phyloP scores from a whole-genome alignment of 1,140 invertebrate genomes.

The Drosophila biarmipes region DNA sequence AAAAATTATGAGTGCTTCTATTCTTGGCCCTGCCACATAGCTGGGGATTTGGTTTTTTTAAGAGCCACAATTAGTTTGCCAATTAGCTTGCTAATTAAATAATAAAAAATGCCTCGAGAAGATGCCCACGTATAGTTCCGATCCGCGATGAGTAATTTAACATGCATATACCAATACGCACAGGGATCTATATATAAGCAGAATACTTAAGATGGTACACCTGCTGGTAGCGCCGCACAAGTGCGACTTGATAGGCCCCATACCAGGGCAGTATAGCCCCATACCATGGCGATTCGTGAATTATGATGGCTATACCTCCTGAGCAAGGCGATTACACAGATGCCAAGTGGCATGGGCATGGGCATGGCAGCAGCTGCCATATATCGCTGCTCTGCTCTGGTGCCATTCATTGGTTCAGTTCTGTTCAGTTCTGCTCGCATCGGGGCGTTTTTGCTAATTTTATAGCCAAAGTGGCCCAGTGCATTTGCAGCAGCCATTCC shows the following conservation, averaged over 20 bases:
- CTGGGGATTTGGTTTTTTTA: constrained; percentile 22
- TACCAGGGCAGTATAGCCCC: constrained; percentile 35
- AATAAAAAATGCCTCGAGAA: constrained; percentile 68
- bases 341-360: constrained; percentile 24
- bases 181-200: constrained; percentile 26
- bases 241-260: constrained; percentile 75
- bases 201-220: constrained; percentile 54
- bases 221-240: constrained; percentile 66
- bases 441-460: constrained; percentile 75
- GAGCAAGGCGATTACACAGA: constrained; percentile 49
- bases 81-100: constrained; percentile 83
- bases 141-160: constrained; percentile 69
- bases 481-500: constrained; percentile 75
- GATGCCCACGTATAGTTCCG: constrained; percentile 46
- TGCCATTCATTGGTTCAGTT: constrained; percentile 1
- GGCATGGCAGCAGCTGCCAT: constrained; percentile 36
- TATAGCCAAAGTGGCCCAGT: constrained; percentile 67
- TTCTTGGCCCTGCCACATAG: constrained; percentile 46
- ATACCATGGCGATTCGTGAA: constrained; percentile 58
- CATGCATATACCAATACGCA: constrained; percentile 29
- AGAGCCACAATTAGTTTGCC: constrained; percentile 67
- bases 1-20: constrained; percentile 33
- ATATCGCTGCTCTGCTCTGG: constrained; percentile 23
- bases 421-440: constrained; percentile 19
- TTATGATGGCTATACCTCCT: constrained; percentile 52